Evolutionary conservation across 2,888 invertebrate genomes (phyloP), one percentile per base, ranked within the genome.

Genomic region (Alloscopus bannaensis): DNA sequence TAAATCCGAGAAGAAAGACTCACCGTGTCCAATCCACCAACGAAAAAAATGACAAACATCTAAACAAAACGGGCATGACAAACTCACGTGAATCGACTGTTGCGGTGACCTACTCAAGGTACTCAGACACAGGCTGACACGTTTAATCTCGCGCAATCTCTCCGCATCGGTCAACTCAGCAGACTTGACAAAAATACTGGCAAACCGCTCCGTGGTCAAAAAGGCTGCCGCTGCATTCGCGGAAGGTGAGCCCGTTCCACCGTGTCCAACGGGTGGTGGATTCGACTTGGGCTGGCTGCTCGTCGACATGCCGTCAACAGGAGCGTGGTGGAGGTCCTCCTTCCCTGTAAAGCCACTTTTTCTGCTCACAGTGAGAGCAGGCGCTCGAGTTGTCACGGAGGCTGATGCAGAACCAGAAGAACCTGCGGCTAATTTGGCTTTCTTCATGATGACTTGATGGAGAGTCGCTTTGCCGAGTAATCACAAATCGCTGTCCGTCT

Each of bases 131-230:
- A 52, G 13, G 0, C 36, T 29, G 0, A 69, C 20, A n/a, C 76
- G 31, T 31, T 59, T 68, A 13, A 62, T 60, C 40, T 76, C 68
- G 0, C 62, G 18, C 4, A 0, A 22, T 24, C 26, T 68, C n/a
- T 69, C 76, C 11, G 20, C 66, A 16, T 59, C 75, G n/a, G 64
- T 31, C 75, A 76, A 40, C 3, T 55, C 75, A 36, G 11, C 36
- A 18, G 24, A 28, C 22, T 2, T 22, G 2, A 57, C 69, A n/a
- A 76, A 62, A n/a, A 76, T 31, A 2, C 47, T 76, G 8, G 18
- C 29, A 1, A 76, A 11, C 20, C 68, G 40, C 2, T 76, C 68
- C 16, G 76, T 31, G 1, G 60, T 76, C 11, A 76, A 11, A 42
- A 47, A 76, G 4, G 36, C 72, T 26, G 20, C 18, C 1, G 60